Base-by-base conservation (phyloP, 2,797 vertebrate species). In the Sciurus vulgaris region DNA sequence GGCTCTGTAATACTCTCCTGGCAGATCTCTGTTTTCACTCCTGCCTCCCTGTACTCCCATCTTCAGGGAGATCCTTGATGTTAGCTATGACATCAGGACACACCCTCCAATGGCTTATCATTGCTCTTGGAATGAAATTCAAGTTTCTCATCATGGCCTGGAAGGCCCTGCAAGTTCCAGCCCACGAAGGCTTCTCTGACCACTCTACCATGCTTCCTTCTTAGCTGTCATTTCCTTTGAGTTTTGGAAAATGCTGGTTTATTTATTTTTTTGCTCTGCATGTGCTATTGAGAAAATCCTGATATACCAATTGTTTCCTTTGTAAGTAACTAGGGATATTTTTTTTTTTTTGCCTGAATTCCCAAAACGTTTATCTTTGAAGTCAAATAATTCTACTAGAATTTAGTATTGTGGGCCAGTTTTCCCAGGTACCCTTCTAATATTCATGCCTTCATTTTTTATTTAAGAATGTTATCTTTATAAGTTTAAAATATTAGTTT, bases 401-500 rank as follows among this genome's bases (percentile, higher is more conserved):
- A 35, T 83, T 67, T 38, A 61, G 38, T 54, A 1, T 20, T 54
- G 18, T 56, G 61, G 28, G 28, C 17, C 11, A 15, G 8, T 70
- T 83, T 89, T 54, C 14, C 82, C 26, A 82, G 67, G 24, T 54
- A 15, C 28, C 15, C 73, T 79, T 69, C 14, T 20, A 65, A 41
- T 12, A 61, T 30, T 63, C 11, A 51, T 30, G 54, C 24, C 35
- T 86, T 59, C 86, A 86, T 91, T 95, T 38, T 78, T 94, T 49
- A 76, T 56, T 76, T 77, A 86, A 24, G 38, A 70, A 65, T 20
- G 2, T 44, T 84, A 67, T 33, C 79, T 86, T 70, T 12, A 13
- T 24, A 86, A 65, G 30, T 76, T 84, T n/a, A 65, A 93, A 76
- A 81, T 35, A 69, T 65, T 41, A 65, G 67, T 47, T 88, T 47